Percentiles rank a stretch among this genome's conserved stretches.
Conservation (phyloP, 2,888 invertebrate genomes). For the Dasypolia templi region DNA sequence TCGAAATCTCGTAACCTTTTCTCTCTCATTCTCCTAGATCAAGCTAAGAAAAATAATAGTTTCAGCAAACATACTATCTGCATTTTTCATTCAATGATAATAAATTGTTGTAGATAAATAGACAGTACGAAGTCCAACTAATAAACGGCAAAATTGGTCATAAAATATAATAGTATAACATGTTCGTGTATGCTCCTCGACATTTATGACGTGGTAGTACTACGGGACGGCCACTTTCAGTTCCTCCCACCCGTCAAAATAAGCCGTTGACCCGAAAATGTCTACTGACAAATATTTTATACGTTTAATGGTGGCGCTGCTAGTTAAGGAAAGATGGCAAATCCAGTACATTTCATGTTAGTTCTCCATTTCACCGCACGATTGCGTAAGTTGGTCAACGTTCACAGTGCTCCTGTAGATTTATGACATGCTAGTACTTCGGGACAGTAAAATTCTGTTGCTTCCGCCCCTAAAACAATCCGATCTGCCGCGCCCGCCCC, state of each 20-base stretch:
- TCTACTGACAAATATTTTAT: not conserved
- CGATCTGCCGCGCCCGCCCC: too few relatives aligned
- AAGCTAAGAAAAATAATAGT: too few relatives aligned
- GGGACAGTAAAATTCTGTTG: not conserved
- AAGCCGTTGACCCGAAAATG: not conserved
- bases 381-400: not conserved
- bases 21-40: too few relatives aligned
- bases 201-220: not conserved
- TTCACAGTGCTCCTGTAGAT: not conserved
- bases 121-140: not conserved
- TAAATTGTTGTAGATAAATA: not conserved
- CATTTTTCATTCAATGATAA: not conserved
- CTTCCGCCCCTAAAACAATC: not conserved
- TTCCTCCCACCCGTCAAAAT: not conserved
- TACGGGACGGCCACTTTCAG: not conserved
- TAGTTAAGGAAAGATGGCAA: not conserved
- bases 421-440: constrained; percentile 19
- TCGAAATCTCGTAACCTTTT: not conserved
- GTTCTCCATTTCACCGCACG: not conserved
- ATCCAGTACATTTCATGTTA: not conserved
- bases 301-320: not conserved
- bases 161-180: not conserved
- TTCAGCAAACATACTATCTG: not conserved
- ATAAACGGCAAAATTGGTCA: not conserved
- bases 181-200: too few relatives aligned